Evolutionary conservation across 2,797 vertebrate genomes (phyloP).

Genomic region (Tachyglossus aculeatus): DNA sequence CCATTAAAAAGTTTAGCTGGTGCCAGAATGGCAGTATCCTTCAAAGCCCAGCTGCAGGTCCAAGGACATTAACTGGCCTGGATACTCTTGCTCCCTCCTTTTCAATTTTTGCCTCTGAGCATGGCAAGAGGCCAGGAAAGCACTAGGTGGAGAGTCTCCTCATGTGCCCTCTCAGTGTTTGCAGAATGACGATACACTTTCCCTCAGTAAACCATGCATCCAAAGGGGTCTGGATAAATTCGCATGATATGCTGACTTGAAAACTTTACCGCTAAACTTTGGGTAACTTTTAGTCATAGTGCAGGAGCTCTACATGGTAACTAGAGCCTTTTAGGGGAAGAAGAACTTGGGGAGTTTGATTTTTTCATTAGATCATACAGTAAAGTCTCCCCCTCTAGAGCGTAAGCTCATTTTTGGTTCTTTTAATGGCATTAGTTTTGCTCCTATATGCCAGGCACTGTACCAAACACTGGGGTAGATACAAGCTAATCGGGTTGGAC

Average conservation of each 20-base stretch:
- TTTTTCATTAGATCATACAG: too few species aligned
- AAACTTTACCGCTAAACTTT: background rate
- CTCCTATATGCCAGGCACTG: too few species aligned
- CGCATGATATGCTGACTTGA: background rate
- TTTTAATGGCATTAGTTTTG: too few species aligned
- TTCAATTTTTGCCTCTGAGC: constrained; percentile 55
- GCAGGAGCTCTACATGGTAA: background rate
- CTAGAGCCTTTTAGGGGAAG: background rate
- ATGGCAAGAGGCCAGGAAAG: constrained; percentile 60
- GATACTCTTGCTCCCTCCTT: constrained; percentile 17
- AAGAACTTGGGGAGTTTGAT: too few species aligned
- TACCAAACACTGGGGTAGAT: too few species aligned
- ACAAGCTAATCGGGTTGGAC: too few species aligned
- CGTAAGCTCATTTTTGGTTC: too few species aligned
- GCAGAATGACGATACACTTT: constrained; percentile 14
- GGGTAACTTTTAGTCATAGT: background rate
- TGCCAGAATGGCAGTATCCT: constrained; percentile 1
- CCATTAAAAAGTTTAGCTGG: too few species aligned
- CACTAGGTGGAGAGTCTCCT: constrained; percentile 53
- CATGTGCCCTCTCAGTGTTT: constrained; percentile 43
- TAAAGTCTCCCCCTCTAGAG: too few species aligned
- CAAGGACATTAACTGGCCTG: constrained; percentile 38
- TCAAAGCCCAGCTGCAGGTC: constrained; percentile 35
- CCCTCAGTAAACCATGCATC: background rate
- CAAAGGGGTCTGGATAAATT: background rate